Evolutionary conservation across 2,888 invertebrate species (phyloP).

Genomic region (Hirtodrosophila duncani): DNA sequence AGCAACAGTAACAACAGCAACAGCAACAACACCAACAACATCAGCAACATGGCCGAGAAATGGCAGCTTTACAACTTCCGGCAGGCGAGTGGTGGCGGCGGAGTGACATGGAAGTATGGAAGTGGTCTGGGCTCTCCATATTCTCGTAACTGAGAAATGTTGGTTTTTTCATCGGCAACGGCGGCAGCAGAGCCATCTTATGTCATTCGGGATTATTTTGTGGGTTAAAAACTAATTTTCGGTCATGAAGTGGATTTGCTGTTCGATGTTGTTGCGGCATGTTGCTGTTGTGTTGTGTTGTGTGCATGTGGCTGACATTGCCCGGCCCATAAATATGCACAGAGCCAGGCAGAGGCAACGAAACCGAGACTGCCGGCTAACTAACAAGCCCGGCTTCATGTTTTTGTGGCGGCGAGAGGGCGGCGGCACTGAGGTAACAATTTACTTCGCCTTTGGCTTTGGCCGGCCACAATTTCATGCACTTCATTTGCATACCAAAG

Average conservation of each 20-base stretch:
- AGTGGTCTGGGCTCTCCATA: constrained; percentile 10
- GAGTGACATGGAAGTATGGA: constrained; percentile 16
- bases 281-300: constrained; percentile 14
- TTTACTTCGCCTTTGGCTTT: constrained; percentile 10
- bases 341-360: constrained; percentile 28
- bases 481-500: constrained; percentile 50
- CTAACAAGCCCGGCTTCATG: constrained; percentile 21
- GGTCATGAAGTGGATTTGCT: constrained; percentile 68
- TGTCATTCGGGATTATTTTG: constrained; percentile 73
- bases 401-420: no score
- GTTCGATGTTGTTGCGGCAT: constrained; percentile 29
- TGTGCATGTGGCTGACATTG: constrained; percentile 41
- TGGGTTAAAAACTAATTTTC: constrained; percentile 73
- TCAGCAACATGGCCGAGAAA: constrained; percentile 59
- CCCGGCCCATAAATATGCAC: constrained; percentile 59
- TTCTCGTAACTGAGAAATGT: constrained; percentile 42
- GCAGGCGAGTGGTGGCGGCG: constrained; percentile 38
- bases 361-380: constrained; percentile 16
- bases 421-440: constrained; percentile 15
- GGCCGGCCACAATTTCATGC: constrained; percentile 32
- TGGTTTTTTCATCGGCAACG: constrained; percentile 31
- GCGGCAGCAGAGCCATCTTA: constrained; percentile 48
- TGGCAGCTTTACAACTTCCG: constrained; percentile 77
- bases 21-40: constrained; percentile 24
- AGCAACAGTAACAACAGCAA: constrained; percentile 26